Evolutionary conservation across 1,140 invertebrate species (phyloP).

Genomic region (Colletes gigas): DNA sequence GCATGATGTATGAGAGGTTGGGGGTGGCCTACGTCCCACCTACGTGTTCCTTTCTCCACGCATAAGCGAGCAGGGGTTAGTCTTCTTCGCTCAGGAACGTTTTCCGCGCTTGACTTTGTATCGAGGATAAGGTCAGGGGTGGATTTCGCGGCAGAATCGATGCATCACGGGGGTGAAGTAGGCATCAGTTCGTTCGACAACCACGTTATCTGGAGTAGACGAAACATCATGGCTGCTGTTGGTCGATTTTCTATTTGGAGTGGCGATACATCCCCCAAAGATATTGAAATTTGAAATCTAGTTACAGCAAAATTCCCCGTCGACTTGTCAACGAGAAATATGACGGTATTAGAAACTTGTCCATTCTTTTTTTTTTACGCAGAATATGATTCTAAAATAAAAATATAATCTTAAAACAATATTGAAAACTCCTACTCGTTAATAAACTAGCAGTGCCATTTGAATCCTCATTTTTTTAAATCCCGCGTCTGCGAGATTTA

Average conservation of each 20-base stretch:
- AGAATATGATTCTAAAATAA: too few species aligned
- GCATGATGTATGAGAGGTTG: conserved; percentile 72
- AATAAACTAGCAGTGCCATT: too few species aligned
- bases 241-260: conserved; percentile 7
- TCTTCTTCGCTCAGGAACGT: conserved; percentile 33
- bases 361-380: too few species aligned
- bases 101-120: conserved; percentile 30
- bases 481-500: too few species aligned
- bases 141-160: conserved; percentile 52
- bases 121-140: conserved; percentile 15
- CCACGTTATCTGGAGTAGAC: conserved; percentile 68
- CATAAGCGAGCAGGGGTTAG: conserved; percentile 32
- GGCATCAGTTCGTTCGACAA: conserved; percentile 60
- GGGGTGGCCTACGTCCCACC: conserved; percentile 17
- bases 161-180: conserved; percentile 52
- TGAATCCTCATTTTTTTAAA: too few species aligned
- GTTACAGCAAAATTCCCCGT: neutral
- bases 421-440: too few species aligned
- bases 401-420: too few species aligned
- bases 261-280: neutral
- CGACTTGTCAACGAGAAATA: too few species aligned
- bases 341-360: too few species aligned
- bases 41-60: conserved; percentile 27
- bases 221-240: conserved; percentile 59
- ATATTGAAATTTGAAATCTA: neutral